Conservation (phyloP, 1,140 invertebrate genomes). For the Agraylea sexmaculata region DNA sequence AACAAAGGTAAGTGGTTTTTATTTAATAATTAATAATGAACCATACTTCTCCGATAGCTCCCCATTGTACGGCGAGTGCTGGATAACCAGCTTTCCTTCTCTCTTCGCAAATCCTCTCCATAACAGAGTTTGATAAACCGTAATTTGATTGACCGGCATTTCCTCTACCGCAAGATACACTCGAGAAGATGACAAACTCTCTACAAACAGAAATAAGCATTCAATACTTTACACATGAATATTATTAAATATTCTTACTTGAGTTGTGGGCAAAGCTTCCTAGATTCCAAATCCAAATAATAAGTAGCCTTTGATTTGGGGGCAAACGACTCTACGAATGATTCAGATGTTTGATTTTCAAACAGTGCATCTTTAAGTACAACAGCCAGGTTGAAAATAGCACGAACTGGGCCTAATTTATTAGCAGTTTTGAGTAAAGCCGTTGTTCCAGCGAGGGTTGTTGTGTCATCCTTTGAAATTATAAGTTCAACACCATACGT, state of each 20-base stretch:
- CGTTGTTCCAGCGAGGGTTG: constrained; percentile 46
- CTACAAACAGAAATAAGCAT: constrained; percentile 24
- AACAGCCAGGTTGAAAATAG: constrained; percentile 75
- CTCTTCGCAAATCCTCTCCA: constrained; percentile 59
- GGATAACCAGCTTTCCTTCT: constrained; percentile 46
- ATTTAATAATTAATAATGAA: constrained; percentile 52
- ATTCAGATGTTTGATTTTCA: constrained; percentile 48
- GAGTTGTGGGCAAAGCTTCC: constrained; percentile 43
- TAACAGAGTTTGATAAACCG: constrained; percentile 60
- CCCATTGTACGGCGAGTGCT: constrained; percentile 59
- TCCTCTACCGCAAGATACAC: constrained; percentile 76
- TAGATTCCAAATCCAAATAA: constrained; percentile 46
- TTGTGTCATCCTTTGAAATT: constrained; percentile 53
- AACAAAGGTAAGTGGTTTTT: too few relatives aligned
- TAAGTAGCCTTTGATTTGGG: constrained; percentile 51
- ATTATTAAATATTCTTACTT: constrained; percentile 27
- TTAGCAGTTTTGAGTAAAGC: constrained; percentile 49
- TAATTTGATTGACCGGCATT: constrained; percentile 86
- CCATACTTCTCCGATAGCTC: constrained; percentile 54
- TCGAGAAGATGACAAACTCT: constrained; percentile 72
- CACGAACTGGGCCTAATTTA: constrained; percentile 53
- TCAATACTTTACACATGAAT: background rate
- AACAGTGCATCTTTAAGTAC: constrained; percentile 50
- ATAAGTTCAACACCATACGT: constrained; percentile 47
- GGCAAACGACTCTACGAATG: constrained; percentile 41